These are phyloP conservation scores for Felis catus DNA, from an alignment of 2,113 vertebrate genomes.

Conservation along the genomic window F.catus_Fca126_mat1.0 CM031413.1:97483001-97483500, in stretches of 20 bases:
- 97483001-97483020: neutral
- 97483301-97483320: neutral
- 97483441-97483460: neutral
- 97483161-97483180: neutral
- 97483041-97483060: neutral
- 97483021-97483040: neutral
- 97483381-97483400: neutral
- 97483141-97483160: neutral
- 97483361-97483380: neutral
- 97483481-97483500: neutral
- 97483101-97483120: neutral
- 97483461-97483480: neutral
- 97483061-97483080: neutral
- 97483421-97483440: neutral
- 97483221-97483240: neutral
- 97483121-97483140: neutral
- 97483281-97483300: neutral
- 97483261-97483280: neutral
- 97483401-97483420: neutral
- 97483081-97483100: neutral
- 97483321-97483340: too few relatives aligned
- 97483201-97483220: neutral
- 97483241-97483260: neutral
- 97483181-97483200: neutral
- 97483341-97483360: neutral